Percentiles rank a stretch among this genome's conserved stretches.
These are phyloP conservation scores for Thalassaphorura encarpata DNA, from an alignment of 1,140 invertebrate species.

Conservation along the genomic window DNA sequence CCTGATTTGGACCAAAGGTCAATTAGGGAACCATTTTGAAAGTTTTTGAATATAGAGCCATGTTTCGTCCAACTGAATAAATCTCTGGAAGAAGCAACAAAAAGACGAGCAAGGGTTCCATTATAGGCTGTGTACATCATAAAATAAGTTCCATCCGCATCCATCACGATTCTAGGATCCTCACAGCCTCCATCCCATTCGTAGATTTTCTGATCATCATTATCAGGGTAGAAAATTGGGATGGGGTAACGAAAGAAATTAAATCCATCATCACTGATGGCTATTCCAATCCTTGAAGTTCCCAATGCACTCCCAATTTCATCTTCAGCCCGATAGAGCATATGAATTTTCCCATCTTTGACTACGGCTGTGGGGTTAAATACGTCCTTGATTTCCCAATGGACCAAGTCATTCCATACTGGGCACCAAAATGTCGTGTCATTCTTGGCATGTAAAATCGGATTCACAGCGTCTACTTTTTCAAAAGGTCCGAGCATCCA, in stretches of 20 bases:
- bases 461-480: constrained; percentile 21
- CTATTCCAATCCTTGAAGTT: constrained; percentile 29
- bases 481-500: constrained; percentile 19
- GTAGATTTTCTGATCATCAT: constrained; percentile 8
- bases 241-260: constrained; percentile 7
- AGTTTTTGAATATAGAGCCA: constrained; percentile 18
- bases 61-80: constrained; percentile 23
- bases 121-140: constrained; percentile 30
- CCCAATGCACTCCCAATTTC: constrained; percentile 10
- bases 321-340: constrained; percentile 28
- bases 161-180: constrained; percentile 24
- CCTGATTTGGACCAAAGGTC: constrained; percentile 29
- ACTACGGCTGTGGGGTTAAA: constrained; percentile 29
- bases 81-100: constrained; percentile 20
- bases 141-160: constrained; percentile 11
- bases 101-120: constrained; percentile 17
- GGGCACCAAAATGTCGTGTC: constrained; percentile 20
- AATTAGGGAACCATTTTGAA: not conserved
- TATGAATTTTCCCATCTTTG: constrained; percentile 13
- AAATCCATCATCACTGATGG: constrained; percentile 16
- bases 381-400: constrained; percentile 30
- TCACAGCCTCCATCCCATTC: constrained; percentile 31
- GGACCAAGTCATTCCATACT: constrained; percentile 1
- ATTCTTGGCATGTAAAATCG: constrained; percentile 16
- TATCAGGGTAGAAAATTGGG: constrained; percentile 28